Conservation (phyloP, 2,113 vertebrate species). For the Panurus biarmicus region DNA sequence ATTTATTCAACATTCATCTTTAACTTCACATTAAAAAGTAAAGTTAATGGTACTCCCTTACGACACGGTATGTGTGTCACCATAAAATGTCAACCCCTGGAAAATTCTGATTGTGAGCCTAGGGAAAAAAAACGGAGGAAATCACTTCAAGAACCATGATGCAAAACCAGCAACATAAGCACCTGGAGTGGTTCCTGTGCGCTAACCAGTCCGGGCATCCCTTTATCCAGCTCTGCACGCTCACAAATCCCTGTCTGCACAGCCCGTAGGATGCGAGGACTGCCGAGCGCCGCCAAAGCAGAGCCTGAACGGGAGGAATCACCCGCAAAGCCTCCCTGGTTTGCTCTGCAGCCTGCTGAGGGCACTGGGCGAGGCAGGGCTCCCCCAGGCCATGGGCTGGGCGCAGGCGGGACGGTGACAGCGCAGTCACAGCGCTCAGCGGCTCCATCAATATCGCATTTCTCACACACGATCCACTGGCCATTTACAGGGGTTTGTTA, state of each 20-base stretch:
- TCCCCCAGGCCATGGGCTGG: background rate
- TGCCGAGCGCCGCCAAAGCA: background rate
- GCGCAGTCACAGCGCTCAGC: rapidly evolving
- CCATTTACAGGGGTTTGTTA: background rate
- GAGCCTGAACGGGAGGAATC: background rate
- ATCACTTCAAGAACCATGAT: background rate
- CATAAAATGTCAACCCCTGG: background rate
- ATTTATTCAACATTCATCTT: background rate
- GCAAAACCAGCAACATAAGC: background rate
- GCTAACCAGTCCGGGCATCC: background rate
- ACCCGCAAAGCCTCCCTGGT: background rate
- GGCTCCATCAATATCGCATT: background rate
- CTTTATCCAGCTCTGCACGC: background rate
- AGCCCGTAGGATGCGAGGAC: background rate
- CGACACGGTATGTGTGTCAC: background rate
- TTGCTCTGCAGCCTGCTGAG: background rate
- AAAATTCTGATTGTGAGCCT: background rate
- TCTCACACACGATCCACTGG: background rate
- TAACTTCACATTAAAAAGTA: background rate
- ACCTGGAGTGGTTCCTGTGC: background rate
- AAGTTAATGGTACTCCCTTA: background rate
- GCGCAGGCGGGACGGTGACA: background rate
- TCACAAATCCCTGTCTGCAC: background rate
- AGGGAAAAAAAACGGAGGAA: background rate
- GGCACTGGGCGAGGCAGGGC: background rate